phyloP scores from a whole-genome alignment of 2,888 invertebrate species.

The Pyralis farinalis region DNA sequence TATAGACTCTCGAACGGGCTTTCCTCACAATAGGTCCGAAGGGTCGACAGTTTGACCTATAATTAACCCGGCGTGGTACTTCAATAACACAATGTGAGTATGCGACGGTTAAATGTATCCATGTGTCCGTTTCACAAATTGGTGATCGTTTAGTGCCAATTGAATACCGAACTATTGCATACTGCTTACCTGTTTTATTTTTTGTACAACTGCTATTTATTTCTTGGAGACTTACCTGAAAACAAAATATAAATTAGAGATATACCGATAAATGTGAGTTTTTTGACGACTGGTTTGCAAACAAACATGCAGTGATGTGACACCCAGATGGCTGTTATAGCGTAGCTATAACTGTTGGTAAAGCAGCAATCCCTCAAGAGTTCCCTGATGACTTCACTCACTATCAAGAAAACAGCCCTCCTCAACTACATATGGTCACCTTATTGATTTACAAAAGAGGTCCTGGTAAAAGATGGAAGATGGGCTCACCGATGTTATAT shows the following conservation, averaged over 20 bases:
- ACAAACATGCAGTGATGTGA: too few relatives aligned
- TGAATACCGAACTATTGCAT: neutral
- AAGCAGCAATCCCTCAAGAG: too few relatives aligned
- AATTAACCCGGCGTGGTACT: constrained; percentile 65
- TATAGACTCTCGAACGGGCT: constrained; percentile 34
- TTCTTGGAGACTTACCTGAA: constrained; percentile 7
- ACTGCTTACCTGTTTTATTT: neutral
- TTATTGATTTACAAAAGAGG: too few relatives aligned
- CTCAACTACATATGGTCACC: too few relatives aligned
- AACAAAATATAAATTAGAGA: constrained; percentile 11
- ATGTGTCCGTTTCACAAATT: constrained; percentile 13
- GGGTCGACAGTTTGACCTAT: constrained; percentile 62
- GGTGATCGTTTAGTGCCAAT: neutral
- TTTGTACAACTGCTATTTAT: neutral
- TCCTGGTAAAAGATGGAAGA: too few relatives aligned
- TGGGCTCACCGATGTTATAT: too few relatives aligned
- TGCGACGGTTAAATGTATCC: constrained; percentile 24
- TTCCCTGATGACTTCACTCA: too few relatives aligned
- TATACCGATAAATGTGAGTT: too few relatives aligned
- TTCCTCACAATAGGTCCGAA: constrained; percentile 47
- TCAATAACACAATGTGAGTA: constrained; percentile 28
- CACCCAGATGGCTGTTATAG: too few relatives aligned
- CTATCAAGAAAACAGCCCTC: too few relatives aligned
- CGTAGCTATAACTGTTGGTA: too few relatives aligned
- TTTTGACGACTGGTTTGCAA: too few relatives aligned